phyloP scores from a whole-genome alignment of 2,888 invertebrate species.

The Orthosia cruda region DNA sequence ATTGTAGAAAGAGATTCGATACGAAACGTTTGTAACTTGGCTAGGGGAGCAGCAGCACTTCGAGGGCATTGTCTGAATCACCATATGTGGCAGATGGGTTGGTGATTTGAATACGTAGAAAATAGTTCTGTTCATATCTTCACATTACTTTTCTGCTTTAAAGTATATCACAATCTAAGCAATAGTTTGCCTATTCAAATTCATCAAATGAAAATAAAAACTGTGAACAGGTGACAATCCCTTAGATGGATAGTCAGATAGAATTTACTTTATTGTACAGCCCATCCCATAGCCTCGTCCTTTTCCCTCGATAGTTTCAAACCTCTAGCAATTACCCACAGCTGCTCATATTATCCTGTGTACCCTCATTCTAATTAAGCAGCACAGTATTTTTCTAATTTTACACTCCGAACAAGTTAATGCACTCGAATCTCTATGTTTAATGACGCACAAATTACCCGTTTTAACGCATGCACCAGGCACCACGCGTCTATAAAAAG shows the following conservation, averaged over 20 bases:
- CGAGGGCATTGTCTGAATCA: background rate
- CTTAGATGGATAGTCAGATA: too few relatives aligned
- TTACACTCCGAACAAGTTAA: constrained; percentile 50
- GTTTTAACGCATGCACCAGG: constrained; percentile 54
- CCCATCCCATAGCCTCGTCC: background rate
- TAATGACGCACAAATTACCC: constrained; percentile 64
- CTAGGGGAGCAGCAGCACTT: background rate
- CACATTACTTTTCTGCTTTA: background rate
- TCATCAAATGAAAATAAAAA: background rate
- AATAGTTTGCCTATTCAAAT: constrained; percentile 6
- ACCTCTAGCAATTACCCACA: constrained; percentile 45
- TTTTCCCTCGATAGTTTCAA: constrained; percentile 18
- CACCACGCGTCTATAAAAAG: constrained; percentile 59
- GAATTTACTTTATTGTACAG: too few relatives aligned
- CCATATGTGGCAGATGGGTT: background rate
- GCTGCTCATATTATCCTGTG: constrained; percentile 36
- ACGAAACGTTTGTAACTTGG: too few relatives aligned
- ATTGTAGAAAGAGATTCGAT: too few relatives aligned
- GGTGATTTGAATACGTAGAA: background rate
- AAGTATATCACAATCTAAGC: background rate
- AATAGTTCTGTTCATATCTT: background rate
- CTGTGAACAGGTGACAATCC: background rate
- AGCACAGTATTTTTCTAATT: constrained; percentile 61
- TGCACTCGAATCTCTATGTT: constrained; percentile 53
- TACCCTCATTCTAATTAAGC: constrained; percentile 44